Percentiles rank a stretch among this genome's conserved stretches.
These are phyloP conservation scores for Eugnorisma glareosa DNA, from an alignment of 2,888 invertebrate species.

Conservation along the genomic window DNA sequence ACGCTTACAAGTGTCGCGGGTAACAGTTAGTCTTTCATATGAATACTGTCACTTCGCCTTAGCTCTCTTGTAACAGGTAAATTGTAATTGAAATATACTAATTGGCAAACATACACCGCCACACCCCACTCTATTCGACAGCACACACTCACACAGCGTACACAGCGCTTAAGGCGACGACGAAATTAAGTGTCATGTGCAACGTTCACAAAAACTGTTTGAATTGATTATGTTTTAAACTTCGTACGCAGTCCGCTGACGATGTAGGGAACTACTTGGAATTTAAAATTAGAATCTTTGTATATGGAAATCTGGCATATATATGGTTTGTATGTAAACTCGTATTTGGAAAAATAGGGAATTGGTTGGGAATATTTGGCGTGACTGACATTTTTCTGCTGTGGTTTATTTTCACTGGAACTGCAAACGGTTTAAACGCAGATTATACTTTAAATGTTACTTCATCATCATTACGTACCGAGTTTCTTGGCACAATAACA, in stretches of 20 bases:
- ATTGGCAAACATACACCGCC: not conserved
- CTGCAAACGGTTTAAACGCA: not conserved
- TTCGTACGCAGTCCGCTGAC: constrained; percentile 33
- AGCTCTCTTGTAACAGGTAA: not conserved
- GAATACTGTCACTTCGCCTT: not conserved
- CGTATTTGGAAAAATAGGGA: not conserved
- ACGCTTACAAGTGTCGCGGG: too few species aligned
- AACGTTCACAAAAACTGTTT: constrained; percentile 36
- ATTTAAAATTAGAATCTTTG: constrained; percentile 56
- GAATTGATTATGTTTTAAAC: constrained; percentile 51
- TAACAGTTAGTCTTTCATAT: too few species aligned
- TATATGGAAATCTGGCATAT: not conserved
- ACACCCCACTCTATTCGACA: too few species aligned
- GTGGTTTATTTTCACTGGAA: not conserved
- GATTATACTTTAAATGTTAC: too few species aligned
- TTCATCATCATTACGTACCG: too few species aligned
- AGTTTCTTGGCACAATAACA: too few species aligned
- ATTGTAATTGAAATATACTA: not conserved
- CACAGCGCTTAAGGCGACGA: constrained; percentile 30
- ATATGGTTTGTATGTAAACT: constrained; percentile 1
- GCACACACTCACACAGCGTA: too few species aligned
- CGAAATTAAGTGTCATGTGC: constrained; percentile 61
- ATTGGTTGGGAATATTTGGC: not conserved
- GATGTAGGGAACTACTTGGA: constrained; percentile 53
- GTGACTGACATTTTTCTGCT: not conserved